Percentiles rank a stretch among this genome's conserved stretches.
Evolutionary conservation across 2,797 vertebrate genomes (phyloP).

Genomic region (Synaphobranchus kaupii): DNA sequence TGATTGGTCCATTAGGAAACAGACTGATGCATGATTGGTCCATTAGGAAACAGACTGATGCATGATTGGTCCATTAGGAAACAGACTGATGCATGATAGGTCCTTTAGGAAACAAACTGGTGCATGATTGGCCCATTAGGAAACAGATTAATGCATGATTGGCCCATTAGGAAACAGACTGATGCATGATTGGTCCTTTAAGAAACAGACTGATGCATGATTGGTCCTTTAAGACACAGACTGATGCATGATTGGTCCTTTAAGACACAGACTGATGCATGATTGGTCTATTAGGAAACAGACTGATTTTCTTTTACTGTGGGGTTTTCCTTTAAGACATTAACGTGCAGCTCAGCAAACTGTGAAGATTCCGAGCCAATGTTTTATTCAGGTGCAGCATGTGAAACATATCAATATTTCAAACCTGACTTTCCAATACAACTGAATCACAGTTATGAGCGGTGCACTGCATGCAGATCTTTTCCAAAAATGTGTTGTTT

Average conservation of each 20-base stretch:
- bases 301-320: background rate
- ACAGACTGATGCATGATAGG: background rate
- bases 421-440: background rate
- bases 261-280: background rate
- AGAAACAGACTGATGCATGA: background rate
- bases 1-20: no score
- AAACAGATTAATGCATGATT: background rate
- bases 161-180: background rate
- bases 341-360: background rate
- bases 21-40: no score
- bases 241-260: background rate
- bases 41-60: no score
- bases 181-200: background rate
- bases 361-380: background rate
- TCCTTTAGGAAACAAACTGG: no score
- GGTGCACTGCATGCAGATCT: background rate
- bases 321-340: background rate
- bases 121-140: background rate
- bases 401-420: background rate
- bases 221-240: background rate
- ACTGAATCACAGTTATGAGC: background rate
- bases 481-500: background rate
- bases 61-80: background rate
- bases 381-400: background rate
- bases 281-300: conserved; percentile 5